These are phyloP conservation scores for Catocala nupta DNA, from an alignment of 2,888 invertebrate species.

Conservation along the genomic window DNA sequence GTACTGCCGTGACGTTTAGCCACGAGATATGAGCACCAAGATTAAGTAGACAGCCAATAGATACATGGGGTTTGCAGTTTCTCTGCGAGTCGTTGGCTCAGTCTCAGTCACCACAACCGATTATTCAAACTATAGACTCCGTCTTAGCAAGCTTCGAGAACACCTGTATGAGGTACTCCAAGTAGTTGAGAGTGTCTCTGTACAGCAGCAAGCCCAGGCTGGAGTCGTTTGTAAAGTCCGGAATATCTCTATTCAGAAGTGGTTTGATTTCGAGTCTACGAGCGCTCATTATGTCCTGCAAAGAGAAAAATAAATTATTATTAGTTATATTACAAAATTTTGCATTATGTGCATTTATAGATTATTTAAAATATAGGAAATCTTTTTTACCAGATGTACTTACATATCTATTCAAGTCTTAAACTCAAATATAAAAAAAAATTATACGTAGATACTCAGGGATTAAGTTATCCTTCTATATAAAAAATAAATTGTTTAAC, in stretches of 20 bases:
- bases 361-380: no score
- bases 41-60: conserved; percentile 55
- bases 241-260: conserved; percentile 69
- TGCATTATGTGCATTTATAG: no score
- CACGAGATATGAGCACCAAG: conserved; percentile 50
- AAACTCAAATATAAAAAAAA: no score
- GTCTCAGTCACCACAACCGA: conserved; percentile 58
- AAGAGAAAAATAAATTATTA: conserved; percentile 43
- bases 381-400: no score
- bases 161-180: conserved; percentile 75
- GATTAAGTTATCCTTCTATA: no score
- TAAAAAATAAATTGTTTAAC: background rate
- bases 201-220: conserved; percentile 68
- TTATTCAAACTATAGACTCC: conserved; percentile 56
- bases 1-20: conserved; percentile 41
- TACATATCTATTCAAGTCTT: no score
- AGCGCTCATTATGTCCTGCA: conserved; percentile 74
- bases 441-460: no score
- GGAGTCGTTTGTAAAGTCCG: conserved; percentile 62
- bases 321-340: background rate
- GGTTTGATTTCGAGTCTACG: conserved; percentile 68
- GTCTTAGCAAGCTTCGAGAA: conserved; percentile 70
- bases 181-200: conserved; percentile 77
- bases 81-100: conserved; percentile 52
- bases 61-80: conserved; percentile 38